Percentiles rank a stretch among this genome's conserved stretches.
These are phyloP conservation scores for Callithrix jacchus DNA, from an alignment of 2,113 vertebrate genomes.

Conservation along the genomic window DNA sequence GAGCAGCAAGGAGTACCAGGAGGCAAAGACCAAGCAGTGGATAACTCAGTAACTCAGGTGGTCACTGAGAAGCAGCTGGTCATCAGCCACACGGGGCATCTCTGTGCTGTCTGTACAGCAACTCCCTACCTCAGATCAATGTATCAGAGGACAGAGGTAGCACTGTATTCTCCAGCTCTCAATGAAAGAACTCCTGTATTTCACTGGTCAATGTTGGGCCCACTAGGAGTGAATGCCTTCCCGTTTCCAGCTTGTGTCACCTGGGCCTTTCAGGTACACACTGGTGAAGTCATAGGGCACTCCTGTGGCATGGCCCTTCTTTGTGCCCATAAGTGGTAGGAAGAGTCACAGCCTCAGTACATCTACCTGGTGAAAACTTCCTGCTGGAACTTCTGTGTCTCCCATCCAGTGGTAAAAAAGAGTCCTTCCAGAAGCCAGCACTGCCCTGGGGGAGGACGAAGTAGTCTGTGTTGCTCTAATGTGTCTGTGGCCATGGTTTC, in stretches of 20 bases:
- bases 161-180: too few species aligned
- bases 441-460: rapidly evolving
- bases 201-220: background rate
- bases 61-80: background rate
- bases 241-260: background rate
- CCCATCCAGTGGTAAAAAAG: too few species aligned
- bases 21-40: background rate
- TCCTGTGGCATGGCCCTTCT: rapidly evolving
- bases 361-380: rapidly evolving
- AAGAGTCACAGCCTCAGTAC: background rate
- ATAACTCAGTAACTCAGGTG: too few species aligned
- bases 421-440: background rate
- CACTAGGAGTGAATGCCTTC: background rate
- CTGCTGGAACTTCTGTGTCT: background rate
- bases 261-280: background rate
- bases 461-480: rapidly evolving
- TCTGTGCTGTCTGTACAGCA: background rate
- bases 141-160: background rate
- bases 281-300: rapidly evolving
- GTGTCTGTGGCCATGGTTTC: background rate
- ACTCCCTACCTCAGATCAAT: background rate
- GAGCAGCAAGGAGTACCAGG: background rate
- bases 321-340: rapidly evolving
- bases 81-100: background rate
- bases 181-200: background rate